Evolutionary conservation across 2,888 invertebrate species (phyloP).

Genomic region (Hypomecis atomaria): DNA sequence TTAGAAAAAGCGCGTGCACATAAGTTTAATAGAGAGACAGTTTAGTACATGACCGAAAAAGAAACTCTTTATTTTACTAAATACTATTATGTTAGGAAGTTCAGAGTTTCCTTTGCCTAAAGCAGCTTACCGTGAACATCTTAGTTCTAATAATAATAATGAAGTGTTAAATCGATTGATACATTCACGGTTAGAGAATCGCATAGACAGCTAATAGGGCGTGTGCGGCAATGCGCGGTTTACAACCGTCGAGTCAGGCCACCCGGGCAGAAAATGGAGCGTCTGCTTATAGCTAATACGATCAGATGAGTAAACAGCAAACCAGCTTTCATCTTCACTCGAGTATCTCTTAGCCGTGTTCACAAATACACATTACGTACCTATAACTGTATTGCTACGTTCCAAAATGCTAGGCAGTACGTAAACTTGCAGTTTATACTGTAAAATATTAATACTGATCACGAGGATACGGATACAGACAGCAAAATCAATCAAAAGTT

Average conservation of each 20-base stretch:
- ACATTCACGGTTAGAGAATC: constrained; percentile 56
- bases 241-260: constrained; percentile 76
- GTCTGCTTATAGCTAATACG: constrained; percentile 80
- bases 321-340: constrained; percentile 82
- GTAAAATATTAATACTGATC: neutral
- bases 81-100: too few species aligned
- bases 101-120: neutral
- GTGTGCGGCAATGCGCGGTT: constrained; percentile 71
- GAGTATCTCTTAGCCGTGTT: constrained; percentile 65
- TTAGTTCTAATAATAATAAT: constrained; percentile 16
- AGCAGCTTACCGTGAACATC: constrained; percentile 1
- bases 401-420: constrained; percentile 15
- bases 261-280: constrained; percentile 79
- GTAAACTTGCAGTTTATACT: constrained; percentile 3
- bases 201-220: constrained; percentile 71
- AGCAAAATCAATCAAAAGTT: too few species aligned
- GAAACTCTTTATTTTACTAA: too few species aligned
- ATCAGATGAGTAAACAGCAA: constrained; percentile 81
- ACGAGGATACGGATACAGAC: too few species aligned
- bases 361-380: constrained; percentile 45
- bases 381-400: constrained; percentile 13
- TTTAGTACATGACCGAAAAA: too few species aligned
- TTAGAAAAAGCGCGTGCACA: too few species aligned
- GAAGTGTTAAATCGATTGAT: constrained; percentile 52
- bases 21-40: too few species aligned